These are phyloP conservation scores for Ophiothrix spiculata DNA, from an alignment of 35 echinoderm and acorn worm species.

Conservation along the genomic window DNA sequence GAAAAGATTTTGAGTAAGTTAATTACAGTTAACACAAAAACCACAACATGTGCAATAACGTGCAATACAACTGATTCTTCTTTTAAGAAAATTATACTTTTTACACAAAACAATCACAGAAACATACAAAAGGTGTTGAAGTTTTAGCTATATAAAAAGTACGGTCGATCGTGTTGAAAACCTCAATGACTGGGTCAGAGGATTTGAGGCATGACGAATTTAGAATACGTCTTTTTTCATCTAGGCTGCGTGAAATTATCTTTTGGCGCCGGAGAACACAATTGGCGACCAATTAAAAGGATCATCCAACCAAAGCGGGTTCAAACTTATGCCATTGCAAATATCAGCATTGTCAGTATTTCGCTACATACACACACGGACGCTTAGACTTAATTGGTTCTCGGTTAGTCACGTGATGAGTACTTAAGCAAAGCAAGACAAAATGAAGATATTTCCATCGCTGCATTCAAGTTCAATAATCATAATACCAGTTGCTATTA, in stretches of 20 bases:
- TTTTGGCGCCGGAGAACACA: slow-evolving; percentile 45
- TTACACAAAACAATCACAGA: neutral
- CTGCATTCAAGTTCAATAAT: neutral
- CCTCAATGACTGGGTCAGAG: neutral
- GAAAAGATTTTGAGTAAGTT: neutral
- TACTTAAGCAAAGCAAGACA: neutral
- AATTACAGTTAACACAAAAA: slow-evolving; percentile 1
- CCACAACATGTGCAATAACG: slow-evolving; percentile 8
- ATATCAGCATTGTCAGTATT: neutral
- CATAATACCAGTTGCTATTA: neutral
- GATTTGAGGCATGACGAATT: neutral
- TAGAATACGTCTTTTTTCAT: slow-evolving; percentile 15
- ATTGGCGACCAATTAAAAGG: slow-evolving; percentile 40
- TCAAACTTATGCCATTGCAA: neutral
- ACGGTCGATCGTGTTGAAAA: slow-evolving; percentile 5
- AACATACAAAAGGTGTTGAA: slow-evolving; percentile 16
- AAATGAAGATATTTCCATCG: slow-evolving; percentile 7
- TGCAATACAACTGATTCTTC: slow-evolving; percentile 7
- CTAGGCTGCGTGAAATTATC: slow-evolving; percentile 45
- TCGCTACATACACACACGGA: neutral
- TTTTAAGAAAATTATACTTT: neutral
- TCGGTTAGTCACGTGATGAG: slow-evolving; percentile 22
- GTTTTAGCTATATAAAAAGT: neutral
- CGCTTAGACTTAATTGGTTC: slow-evolving; percentile 22
- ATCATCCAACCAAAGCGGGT: slow-evolving; percentile 26